Evolutionary conservation across 2,797 vertebrate genomes (phyloP).

Genomic region (Cryptoprocta ferox): DNA sequence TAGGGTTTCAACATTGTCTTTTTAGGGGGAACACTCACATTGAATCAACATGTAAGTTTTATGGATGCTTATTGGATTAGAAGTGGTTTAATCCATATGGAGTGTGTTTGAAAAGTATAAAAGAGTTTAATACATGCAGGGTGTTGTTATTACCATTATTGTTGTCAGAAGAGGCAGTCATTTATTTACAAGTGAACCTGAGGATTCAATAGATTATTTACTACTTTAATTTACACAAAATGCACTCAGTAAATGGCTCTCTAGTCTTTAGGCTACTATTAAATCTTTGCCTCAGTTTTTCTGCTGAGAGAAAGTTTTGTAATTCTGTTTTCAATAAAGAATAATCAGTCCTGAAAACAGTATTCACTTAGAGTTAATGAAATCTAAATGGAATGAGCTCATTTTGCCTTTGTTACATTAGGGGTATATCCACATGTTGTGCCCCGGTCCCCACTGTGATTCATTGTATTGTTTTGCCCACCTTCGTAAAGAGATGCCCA

Average conservation of each 20-base stretch:
- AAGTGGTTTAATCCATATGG: neutral
- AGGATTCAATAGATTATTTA: neutral
- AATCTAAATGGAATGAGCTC: neutral
- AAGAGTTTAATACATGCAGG: neutral
- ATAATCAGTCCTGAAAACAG: neutral
- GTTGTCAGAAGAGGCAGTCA: neutral
- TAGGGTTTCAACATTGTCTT: neutral
- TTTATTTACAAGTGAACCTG: constrained; percentile 48
- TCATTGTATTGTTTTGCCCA: neutral
- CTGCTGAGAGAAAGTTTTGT: constrained; percentile 49
- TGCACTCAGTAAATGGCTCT: constrained; percentile 31
- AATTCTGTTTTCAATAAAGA: constrained; percentile 47
- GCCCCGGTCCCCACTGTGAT: neutral
- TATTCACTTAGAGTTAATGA: constrained; percentile 41
- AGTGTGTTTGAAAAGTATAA: neutral
- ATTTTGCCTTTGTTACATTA: neutral
- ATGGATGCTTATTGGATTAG: neutral
- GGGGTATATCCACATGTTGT: neutral
- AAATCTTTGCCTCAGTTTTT: constrained; percentile 42
- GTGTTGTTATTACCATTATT: neutral
- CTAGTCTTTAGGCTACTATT: constrained; percentile 54
- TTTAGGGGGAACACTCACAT: neutral
- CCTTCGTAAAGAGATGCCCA: neutral
- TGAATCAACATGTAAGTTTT: constrained; percentile 24
- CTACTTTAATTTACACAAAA: constrained; percentile 61